Conservation (phyloP, 2,888 invertebrate genomes). For the Adela reaumurella region DNA sequence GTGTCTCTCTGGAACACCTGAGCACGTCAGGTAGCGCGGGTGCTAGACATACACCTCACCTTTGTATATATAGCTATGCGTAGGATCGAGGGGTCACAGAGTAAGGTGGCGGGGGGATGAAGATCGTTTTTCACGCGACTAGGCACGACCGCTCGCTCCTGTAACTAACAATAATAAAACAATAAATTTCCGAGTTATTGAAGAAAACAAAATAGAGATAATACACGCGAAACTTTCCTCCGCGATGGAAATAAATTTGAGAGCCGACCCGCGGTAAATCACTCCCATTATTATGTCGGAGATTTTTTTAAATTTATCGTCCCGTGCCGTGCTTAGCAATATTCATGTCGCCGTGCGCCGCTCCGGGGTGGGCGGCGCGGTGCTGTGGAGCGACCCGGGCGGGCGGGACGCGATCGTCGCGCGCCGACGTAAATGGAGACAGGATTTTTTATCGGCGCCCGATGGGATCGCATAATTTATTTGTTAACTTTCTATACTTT, state of each 20-base stretch:
- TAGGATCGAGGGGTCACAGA: too few species aligned
- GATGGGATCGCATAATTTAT: neutral
- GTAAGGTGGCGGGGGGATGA: neutral
- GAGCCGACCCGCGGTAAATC: neutral
- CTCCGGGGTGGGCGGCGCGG: neutral
- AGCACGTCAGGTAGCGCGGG: too few species aligned
- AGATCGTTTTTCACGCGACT: neutral
- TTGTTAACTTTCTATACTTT: neutral
- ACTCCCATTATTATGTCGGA: neutral
- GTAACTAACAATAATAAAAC: neutral
- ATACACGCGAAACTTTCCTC: neutral
- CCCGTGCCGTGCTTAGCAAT: neutral
- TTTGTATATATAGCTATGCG: too few species aligned
- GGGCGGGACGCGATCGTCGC: too few species aligned
- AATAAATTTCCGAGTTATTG: neutral
- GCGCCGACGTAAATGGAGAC: neutral
- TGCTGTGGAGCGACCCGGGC: too few species aligned
- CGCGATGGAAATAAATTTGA: neutral
- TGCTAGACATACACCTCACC: too few species aligned
- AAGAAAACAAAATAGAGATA: neutral
- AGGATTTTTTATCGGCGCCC: neutral
- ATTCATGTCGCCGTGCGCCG: neutral
- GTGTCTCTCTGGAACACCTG: too few species aligned
- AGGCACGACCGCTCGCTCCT: neutral
- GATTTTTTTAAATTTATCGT: neutral